These are phyloP conservation scores for Pseudanteris insignis DNA, from an alignment of 2,888 invertebrate species.

Conservation along the genomic window DNA sequence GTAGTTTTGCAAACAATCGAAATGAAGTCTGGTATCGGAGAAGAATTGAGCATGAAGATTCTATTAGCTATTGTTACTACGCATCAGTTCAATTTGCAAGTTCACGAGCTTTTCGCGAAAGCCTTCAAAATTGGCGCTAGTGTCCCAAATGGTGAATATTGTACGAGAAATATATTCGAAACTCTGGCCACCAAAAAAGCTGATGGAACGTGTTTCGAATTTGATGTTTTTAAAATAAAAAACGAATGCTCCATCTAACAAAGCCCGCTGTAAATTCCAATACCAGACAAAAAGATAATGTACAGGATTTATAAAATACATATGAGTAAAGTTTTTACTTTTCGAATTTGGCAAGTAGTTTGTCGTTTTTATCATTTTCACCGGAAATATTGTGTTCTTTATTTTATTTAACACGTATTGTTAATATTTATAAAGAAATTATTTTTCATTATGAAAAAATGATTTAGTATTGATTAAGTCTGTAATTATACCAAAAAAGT, in stretches of 20 bases:
- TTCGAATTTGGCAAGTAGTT: too few relatives aligned
- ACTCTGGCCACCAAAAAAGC: conserved; percentile 43
- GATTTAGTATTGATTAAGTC: too few relatives aligned
- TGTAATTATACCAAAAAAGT: too few relatives aligned
- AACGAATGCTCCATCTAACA: too few relatives aligned
- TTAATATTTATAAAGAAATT: too few relatives aligned
- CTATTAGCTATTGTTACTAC: conserved; percentile 33
- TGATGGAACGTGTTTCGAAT: conserved; percentile 49
- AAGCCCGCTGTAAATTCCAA: too few relatives aligned
- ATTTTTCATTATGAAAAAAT: too few relatives aligned
- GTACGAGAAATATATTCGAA: conserved; percentile 51
- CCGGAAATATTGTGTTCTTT: too few relatives aligned
- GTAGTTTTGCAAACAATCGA: conserved; percentile 21
- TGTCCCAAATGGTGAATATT: conserved; percentile 38
- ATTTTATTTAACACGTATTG: too few relatives aligned
- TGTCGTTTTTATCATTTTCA: not conserved
- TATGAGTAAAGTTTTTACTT: too few relatives aligned
- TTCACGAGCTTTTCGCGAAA: conserved; percentile 36
- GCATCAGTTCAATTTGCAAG: conserved; percentile 36
- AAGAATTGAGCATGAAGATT: conserved; percentile 19
- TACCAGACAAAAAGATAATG: conserved; percentile 22
- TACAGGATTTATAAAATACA: too few relatives aligned
- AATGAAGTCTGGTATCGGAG: conserved; percentile 6
- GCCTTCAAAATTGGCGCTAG: conserved; percentile 31
- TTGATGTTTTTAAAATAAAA: conserved; percentile 42